A percentile compares a stretch with the other conserved stretches of the same genome.
phyloP scores from a whole-genome alignment of 2,113 vertebrate species.

The Grammatotria lemairii region DNA sequence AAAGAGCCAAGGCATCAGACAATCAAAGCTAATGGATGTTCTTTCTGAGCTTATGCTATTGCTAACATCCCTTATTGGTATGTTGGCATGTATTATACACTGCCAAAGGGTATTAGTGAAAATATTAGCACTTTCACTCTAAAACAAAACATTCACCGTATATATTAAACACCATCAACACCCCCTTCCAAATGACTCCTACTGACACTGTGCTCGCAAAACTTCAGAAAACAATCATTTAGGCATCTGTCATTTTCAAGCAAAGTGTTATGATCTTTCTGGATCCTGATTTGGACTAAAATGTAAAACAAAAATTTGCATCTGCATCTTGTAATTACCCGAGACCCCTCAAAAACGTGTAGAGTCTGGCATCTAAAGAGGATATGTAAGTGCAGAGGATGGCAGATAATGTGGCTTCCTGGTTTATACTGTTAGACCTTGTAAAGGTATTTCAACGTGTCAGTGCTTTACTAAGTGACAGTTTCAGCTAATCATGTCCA shows the following conservation, averaged over 20 bases:
- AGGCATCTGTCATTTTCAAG: neutral
- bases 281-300: neutral
- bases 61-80: neutral
- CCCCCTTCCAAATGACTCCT: neutral
- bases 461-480: conserved; percentile 44
- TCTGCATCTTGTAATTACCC: neutral
- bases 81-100: neutral
- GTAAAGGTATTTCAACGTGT: conserved; percentile 5
- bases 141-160: neutral
- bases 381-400: neutral
- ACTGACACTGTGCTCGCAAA: neutral
- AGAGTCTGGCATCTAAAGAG: neutral
- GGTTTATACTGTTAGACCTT: conserved; percentile 4
- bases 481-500: conserved; percentile 44
- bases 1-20: neutral
- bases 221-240: neutral
- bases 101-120: neutral
- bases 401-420: neutral
- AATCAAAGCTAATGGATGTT: conserved; percentile 33
- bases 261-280: neutral
- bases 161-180: neutral
- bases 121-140: neutral
- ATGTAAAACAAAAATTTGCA: neutral
- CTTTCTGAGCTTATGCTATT: neutral
- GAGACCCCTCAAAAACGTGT: neutral